Percentiles rank a stretch among this genome's conserved stretches.
Conservation (phyloP, 2,888 invertebrate genomes). For the Drosophila subsilvestris region DNA sequence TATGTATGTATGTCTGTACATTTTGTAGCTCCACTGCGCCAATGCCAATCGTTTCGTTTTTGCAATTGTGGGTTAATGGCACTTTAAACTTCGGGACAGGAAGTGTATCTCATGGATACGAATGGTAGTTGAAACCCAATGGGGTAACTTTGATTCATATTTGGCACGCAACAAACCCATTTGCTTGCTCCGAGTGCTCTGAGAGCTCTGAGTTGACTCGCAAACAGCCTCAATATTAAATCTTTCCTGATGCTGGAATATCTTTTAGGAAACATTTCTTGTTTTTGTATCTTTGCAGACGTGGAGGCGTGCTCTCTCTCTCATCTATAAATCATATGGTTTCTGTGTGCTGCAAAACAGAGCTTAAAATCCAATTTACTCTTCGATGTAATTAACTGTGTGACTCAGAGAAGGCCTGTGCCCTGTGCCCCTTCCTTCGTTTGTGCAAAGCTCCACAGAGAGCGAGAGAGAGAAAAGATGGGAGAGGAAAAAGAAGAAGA, state of each 20-base stretch:
- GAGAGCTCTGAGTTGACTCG: background rate
- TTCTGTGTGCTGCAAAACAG: slow-evolving; percentile 30
- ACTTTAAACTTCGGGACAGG: slow-evolving; percentile 71
- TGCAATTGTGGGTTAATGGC: slow-evolving; percentile 74
- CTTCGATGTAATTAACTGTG: slow-evolving; percentile 65
- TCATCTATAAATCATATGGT: slow-evolving; percentile 32
- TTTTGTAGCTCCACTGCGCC: background rate
- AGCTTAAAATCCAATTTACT: slow-evolving; percentile 73
- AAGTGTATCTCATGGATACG: slow-evolving; percentile 41
- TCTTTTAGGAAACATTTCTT: background rate
- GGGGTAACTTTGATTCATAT: slow-evolving; percentile 63
- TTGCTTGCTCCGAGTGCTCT: slow-evolving; percentile 46
- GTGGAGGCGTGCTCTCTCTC: slow-evolving; percentile 17
- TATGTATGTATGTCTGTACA: too few species aligned
- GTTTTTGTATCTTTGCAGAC: background rate
- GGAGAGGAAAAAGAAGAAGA: background rate
- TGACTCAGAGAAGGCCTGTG: slow-evolving; percentile 21
- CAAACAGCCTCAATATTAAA: slow-evolving; percentile 30
- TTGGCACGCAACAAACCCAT: slow-evolving; percentile 77
- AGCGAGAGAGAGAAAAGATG: background rate
- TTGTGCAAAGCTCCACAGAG: slow-evolving; percentile 3
- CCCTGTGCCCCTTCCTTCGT: background rate
- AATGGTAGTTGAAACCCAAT: slow-evolving; percentile 19
- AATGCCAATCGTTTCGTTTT: slow-evolving; percentile 28
- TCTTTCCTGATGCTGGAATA: slow-evolving; percentile 22